Evolutionary conservation across 37 sponge, comb jelly and placozoan genomes (phyloP).

Genomic region (Theonella swinhoei): DNA sequence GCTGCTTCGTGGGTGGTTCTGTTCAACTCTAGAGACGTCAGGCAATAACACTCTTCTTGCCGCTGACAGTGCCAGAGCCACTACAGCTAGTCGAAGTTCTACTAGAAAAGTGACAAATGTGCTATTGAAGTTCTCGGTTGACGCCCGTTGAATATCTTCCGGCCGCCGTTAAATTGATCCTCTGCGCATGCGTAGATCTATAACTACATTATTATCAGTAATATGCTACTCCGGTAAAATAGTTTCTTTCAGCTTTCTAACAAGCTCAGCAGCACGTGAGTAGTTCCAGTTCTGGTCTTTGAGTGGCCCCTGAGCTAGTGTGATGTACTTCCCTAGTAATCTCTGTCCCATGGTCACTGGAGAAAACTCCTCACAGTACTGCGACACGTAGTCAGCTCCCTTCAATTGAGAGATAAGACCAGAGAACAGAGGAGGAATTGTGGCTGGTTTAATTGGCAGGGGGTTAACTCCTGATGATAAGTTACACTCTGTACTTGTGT

Average conservation of each 20-base stretch:
- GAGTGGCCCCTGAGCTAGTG: slow-evolving; percentile 64
- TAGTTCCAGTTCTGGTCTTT: slow-evolving; percentile 69
- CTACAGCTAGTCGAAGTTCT: too few relatives aligned
- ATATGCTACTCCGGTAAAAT: too few relatives aligned
- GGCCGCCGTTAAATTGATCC: too few relatives aligned
- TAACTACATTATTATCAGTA: too few relatives aligned
- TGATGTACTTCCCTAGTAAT: slow-evolving; percentile 53
- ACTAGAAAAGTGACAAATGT: too few relatives aligned
- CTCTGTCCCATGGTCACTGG: slow-evolving; percentile 19
- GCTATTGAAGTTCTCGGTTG: too few relatives aligned
- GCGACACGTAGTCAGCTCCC: slow-evolving; percentile 3
- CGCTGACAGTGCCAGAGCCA: too few relatives aligned
- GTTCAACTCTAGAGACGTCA: neutral
- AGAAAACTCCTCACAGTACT: slow-evolving; percentile 27
- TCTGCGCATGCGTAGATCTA: too few relatives aligned
- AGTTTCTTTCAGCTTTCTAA: slow-evolving; percentile 53
- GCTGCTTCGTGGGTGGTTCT: neutral
- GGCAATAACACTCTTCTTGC: neutral
- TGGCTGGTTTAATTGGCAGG: too few relatives aligned
- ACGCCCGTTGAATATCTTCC: too few relatives aligned
- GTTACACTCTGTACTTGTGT: neutral
- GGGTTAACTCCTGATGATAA: neutral
- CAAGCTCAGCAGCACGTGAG: slow-evolving; percentile 55
- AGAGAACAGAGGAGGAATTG: neutral
- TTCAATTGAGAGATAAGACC: neutral